phyloP scores from a whole-genome alignment of 2,113 vertebrate species.

The Scomber japonicus region DNA sequence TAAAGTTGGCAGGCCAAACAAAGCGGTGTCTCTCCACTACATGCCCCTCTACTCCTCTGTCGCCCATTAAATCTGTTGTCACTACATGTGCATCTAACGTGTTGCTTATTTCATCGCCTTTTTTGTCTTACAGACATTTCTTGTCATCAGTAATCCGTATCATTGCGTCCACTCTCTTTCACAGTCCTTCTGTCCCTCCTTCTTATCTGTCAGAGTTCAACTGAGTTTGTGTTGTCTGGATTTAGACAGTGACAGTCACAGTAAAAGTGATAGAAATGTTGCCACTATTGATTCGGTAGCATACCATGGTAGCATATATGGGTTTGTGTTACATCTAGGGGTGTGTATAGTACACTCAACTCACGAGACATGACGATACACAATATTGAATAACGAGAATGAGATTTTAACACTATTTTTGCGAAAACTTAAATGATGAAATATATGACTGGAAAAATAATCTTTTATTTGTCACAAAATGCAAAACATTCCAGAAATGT shows the following conservation, averaged over 20 bases:
- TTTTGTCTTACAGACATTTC: neutral
- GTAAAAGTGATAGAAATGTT: constrained; percentile 16
- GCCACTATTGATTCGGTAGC: neutral
- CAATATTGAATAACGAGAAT: too few species aligned
- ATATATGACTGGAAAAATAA: too few species aligned
- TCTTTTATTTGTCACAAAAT: too few species aligned
- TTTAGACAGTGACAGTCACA: constrained; percentile 21
- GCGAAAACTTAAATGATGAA: too few species aligned
- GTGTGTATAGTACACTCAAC: too few species aligned
- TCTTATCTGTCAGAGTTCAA: constrained; percentile 38
- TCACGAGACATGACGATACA: too few species aligned
- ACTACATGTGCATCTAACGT: constrained; percentile 23
- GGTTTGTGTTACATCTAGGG: too few species aligned
- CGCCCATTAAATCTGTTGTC: constrained; percentile 57
- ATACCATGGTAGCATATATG: neutral
- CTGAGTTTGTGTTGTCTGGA: constrained; percentile 35
- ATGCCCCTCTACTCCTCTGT: constrained; percentile 41
- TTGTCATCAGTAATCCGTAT: constrained; percentile 34
- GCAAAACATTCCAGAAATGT: too few species aligned
- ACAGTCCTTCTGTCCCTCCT: constrained; percentile 14
- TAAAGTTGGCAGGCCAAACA: constrained; percentile 71
- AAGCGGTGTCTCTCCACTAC: constrained; percentile 45
- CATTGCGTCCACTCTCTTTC: constrained; percentile 29
- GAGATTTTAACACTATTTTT: too few species aligned
- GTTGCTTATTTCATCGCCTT: constrained; percentile 10